phyloP scores from a whole-genome alignment of 1,140 invertebrate species.

The Globodera ellingtonae region DNA sequence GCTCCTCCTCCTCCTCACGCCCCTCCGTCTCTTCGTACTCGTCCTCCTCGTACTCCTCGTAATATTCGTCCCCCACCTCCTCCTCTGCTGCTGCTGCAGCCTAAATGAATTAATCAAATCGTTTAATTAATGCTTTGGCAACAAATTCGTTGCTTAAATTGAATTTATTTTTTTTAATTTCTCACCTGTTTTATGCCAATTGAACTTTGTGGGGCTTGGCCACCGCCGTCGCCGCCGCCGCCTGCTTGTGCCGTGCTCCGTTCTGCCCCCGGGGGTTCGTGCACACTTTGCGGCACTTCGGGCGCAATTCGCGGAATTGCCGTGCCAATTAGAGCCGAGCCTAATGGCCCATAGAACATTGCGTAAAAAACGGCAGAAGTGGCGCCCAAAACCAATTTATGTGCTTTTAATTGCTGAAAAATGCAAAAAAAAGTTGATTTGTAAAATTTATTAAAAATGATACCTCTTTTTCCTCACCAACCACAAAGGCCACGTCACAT shows the following conservation, averaged over 20 bases:
- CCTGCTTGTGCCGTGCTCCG: not conserved
- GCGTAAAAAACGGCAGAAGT: slow-evolving; percentile 38
- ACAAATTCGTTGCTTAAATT: no score
- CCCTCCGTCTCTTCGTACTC: slow-evolving; percentile 25
- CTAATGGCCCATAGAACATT: slow-evolving; percentile 38
- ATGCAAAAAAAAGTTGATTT: not conserved
- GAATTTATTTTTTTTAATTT: not conserved
- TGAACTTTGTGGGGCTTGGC: not conserved
- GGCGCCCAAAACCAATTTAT: slow-evolving; percentile 37
- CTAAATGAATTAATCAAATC: no score
- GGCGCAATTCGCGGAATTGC: not conserved
- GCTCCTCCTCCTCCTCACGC: slow-evolving; percentile 16
- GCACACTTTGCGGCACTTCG: slow-evolving; percentile 6
- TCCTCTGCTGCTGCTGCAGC: not conserved
- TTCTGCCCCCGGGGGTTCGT: not conserved
- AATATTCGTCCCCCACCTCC: slow-evolving; percentile 25
- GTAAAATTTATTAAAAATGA: not conserved
- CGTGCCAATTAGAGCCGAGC: not conserved
- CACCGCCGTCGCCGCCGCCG: not conserved
- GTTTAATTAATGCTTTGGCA: no score
- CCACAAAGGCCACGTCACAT: slow-evolving; percentile 37
- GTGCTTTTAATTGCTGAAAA: slow-evolving; percentile 32
- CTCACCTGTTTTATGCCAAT: not conserved
- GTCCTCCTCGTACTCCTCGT: slow-evolving; percentile 34
- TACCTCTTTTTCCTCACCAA: slow-evolving; percentile 34